Conservation (phyloP, 2,888 invertebrate genomes). For the Euplagia quadripunctaria region DNA sequence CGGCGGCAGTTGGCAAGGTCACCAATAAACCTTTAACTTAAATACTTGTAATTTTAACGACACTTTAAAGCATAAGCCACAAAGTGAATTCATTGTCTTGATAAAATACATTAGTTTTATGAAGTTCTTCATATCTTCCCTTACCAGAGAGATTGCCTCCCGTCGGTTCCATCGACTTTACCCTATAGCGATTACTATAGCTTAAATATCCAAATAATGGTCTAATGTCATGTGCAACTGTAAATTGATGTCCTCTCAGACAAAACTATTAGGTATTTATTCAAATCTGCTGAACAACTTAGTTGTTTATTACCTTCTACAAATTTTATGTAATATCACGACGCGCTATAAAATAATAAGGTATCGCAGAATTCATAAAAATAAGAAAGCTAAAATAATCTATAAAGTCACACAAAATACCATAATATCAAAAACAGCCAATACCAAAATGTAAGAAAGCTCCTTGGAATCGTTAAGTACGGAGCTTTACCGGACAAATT, state of each 20-base stretch:
- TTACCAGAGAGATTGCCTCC: too few relatives aligned
- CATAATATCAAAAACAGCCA: background rate
- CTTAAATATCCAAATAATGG: too few relatives aligned
- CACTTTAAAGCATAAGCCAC: background rate
- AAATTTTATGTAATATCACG: too few relatives aligned
- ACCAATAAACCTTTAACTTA: background rate
- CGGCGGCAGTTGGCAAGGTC: too few relatives aligned
- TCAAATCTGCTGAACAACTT: background rate
- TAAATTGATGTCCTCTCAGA: background rate
- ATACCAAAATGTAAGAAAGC: slow-evolving; percentile 14
- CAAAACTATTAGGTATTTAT: too few relatives aligned
- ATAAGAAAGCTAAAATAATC: background rate
- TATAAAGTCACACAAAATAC: background rate
- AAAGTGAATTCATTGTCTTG: too few relatives aligned
- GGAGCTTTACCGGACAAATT: slow-evolving; percentile 38
- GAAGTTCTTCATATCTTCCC: too few relatives aligned
- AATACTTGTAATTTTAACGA: background rate
- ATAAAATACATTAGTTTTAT: too few relatives aligned
- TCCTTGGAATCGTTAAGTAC: slow-evolving; percentile 24
- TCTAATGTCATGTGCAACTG: too few relatives aligned
- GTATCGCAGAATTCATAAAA: background rate
- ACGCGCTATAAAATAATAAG: too few relatives aligned
- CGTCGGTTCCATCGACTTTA: too few relatives aligned
- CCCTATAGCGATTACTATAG: too few relatives aligned
- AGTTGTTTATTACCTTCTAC: background rate